Percentiles rank a stretch among this genome's conserved stretches.
These are phyloP conservation scores for Dicycla oo DNA, from an alignment of 2,888 invertebrate genomes.

Conservation along the genomic window DNA sequence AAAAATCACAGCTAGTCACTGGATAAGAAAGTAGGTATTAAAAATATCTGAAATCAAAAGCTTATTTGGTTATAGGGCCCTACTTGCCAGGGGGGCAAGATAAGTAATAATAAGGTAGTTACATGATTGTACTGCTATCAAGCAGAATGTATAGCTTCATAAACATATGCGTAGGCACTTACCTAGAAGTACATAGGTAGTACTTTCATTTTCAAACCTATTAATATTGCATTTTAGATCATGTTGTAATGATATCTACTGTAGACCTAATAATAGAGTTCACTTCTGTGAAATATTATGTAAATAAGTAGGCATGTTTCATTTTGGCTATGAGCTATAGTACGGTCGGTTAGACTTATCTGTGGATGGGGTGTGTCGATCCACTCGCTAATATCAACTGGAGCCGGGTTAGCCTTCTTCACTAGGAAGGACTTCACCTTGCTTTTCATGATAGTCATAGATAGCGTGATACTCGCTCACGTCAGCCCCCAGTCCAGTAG, in stretches of 20 bases:
- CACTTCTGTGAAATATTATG: conserved; percentile 11
- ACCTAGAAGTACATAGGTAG: conserved; percentile 27
- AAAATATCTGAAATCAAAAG: conserved; percentile 63
- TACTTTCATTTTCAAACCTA: conserved; percentile 3
- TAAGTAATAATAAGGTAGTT: background rate
- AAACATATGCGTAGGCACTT: conserved; percentile 28
- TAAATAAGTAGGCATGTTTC: background rate
- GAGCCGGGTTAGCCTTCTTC: conserved; percentile 77
- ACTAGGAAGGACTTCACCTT: conserved; percentile 75
- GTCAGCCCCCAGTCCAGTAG: conserved; percentile 77
- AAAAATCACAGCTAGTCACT: conserved; percentile 34
- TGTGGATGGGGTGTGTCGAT: conserved; percentile 73
- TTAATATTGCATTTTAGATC: background rate
- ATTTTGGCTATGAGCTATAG: conserved; percentile 50
- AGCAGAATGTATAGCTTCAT: conserved; percentile 22
- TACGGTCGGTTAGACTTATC: conserved; percentile 76
- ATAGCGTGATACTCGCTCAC: conserved; percentile 73
- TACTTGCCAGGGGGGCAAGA: conserved; percentile 38
- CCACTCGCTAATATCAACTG: conserved; percentile 76
- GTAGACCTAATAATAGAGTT: conserved; percentile 24
- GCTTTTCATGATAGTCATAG: conserved; percentile 68
- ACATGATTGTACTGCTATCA: conserved; percentile 7
- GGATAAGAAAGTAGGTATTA: conserved; percentile 13
- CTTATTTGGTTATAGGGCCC: conserved; percentile 56
- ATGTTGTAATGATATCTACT: conserved; percentile 20